Base-by-base conservation (phyloP, 2,113 vertebrate species). In the Gobius niger region DNA sequence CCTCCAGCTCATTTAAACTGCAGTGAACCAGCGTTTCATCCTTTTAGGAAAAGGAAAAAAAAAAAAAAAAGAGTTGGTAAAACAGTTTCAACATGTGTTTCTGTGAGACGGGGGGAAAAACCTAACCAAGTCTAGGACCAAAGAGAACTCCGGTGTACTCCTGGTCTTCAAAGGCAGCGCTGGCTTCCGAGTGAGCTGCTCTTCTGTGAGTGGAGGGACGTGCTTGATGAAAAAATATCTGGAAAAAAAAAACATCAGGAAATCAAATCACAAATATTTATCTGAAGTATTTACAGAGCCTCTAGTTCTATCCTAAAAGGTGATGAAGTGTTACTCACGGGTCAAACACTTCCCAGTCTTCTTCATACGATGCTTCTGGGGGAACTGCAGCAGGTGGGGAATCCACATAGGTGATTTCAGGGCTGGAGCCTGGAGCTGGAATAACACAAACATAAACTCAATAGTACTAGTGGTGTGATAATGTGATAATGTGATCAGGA, bases 151-250 rank as follows among this genome's bases (percentile, higher is more conserved):
- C 7, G 98, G 98, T 75, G 98, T 99, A 94, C 98, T 99, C 91
- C 98, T 95, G 6, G 98, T 99, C 94, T 99, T 99, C 78, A 99
- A 80, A 1, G 98, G 96, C 72, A 99, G 93, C 61, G 98, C 98
- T 73, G 98, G 97, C 79, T 99, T 99, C 83, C 98, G 94, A 68
- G 96, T 98, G 50, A 98, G 95, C 78, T 99, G 96, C 83, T 99
- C 98, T 90, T 99, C 98, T 67, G 97, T 98, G 85, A 99, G 91
- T 4, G 96, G 96, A 76, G 98, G 98, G 66, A 99, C 96, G 4
- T 99, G 97, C 66, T 99, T 99, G 91, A 99, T 99, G 92, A 99
- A 99, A 91, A 96, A 98, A 81, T 99, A 99, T 65, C 98, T 99
- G 75, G 7, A 14, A 65, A 75, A 24, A 57, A 14, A 15, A 52